Evolutionary conservation across 1,140 invertebrate genomes (phyloP), one percentile per base, ranked within the genome.

Genomic region (Drosophila yakuba): DNA sequence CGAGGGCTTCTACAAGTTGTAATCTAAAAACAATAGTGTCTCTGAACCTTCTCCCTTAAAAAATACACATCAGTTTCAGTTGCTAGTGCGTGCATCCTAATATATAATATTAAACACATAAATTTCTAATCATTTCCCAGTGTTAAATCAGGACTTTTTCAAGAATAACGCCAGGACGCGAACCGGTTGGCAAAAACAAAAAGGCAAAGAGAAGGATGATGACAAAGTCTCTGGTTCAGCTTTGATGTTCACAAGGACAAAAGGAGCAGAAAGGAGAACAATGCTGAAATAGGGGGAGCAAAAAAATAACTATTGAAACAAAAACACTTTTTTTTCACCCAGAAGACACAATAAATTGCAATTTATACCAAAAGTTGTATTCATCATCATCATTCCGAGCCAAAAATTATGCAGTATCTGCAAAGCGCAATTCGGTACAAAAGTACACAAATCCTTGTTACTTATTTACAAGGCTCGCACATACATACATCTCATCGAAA

Each of bases 161-260:
- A 73, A 73, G 51, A 74, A 56, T 48, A 43, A 62, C 57, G 32
- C 68, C 73, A 61, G 52, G 62, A 51, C 51, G 68, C 58, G 69
- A 74, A 75, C 69, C 52, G 55, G 61, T 55, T 74, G 52, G 61
- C 23, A 66, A 67, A 75, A 75, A 66, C 69, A 57, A 35, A 59
- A 57, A 54, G 23, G 20, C 50, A 75, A 58, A 74, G 73, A 52
- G 55, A 51, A 64, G 60, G 45, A 47, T 81, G 67, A 86, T 85
- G 74, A 85, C 82, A 85, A 85, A 85, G 81, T 76, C 77, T 64
- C 66, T 61, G 59, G 62, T 59, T 71, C 50, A 52, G 63, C 82
- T 85, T 85, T 85, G 82, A 85, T 85, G 82, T 85, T 77, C 43
- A 51, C 74, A 78, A 81, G 82, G 74, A 86, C 77, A 85, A 86